phyloP scores from a whole-genome alignment of 2,888 invertebrate species.

The Trachelus stipa region DNA sequence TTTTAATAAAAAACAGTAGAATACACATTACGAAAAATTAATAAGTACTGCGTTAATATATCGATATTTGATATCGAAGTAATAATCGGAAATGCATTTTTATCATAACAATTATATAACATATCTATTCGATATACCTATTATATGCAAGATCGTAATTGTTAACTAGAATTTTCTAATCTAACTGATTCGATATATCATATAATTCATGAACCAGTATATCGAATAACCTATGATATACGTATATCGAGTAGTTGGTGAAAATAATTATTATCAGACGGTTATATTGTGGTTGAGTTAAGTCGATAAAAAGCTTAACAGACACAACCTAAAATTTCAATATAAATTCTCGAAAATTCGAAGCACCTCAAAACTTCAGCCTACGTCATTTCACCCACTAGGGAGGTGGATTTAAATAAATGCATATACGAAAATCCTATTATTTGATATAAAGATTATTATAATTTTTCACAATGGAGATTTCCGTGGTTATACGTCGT shows the following conservation, averaged over 20 bases:
- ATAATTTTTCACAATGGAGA: not conserved
- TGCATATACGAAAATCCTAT: not conserved
- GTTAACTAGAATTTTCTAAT: not conserved
- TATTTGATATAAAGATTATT: not conserved
- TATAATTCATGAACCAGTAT: not conserved
- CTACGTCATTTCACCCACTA: not conserved
- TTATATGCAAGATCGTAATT: not conserved
- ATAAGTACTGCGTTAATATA: too few relatives aligned
- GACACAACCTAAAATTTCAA: not conserved
- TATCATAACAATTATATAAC: not conserved
- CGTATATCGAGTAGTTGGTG: not conserved
- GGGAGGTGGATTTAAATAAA: not conserved
- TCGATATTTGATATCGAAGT: not conserved
- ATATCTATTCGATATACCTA: not conserved
- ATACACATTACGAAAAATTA: too few relatives aligned
- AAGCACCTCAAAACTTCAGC: not conserved
- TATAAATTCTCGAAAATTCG: not conserved
- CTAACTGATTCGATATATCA: not conserved
- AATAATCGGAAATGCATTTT: not conserved
- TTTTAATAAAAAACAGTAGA: not conserved
- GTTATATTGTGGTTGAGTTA: not conserved
- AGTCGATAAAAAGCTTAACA: not conserved
- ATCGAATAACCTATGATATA: not conserved
- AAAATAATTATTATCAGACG: not conserved
- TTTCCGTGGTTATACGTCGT: not conserved